Conservation (phyloP, 2,888 invertebrate species). For the Eupeodes luniger region DNA sequence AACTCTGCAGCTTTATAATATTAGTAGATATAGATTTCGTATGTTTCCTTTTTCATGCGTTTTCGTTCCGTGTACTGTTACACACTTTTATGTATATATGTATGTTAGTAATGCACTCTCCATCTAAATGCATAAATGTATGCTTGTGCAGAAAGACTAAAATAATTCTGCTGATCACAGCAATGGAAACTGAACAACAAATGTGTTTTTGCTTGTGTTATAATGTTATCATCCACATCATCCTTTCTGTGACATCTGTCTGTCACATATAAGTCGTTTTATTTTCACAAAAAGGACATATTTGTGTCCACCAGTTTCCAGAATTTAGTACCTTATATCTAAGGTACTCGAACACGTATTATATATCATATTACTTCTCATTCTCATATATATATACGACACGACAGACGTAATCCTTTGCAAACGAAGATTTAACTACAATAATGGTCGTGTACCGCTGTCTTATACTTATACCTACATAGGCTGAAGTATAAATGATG, state of each 20-base stretch:
- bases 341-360: constrained; percentile 43
- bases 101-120: not conserved
- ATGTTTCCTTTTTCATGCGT: too few relatives aligned
- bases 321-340: not conserved
- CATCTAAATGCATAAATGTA: not conserved
- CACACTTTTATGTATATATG: too few relatives aligned
- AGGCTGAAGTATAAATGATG: too few relatives aligned
- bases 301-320: constrained; percentile 25
- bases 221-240: not conserved
- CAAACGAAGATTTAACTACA: constrained; percentile 42
- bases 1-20: too few relatives aligned
- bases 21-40: too few relatives aligned
- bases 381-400: not conserved
- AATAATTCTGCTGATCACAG: constrained; percentile 58
- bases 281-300: constrained; percentile 11
- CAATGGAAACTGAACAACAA: constrained; percentile 19
- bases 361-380: constrained; percentile 26
- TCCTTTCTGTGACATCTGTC: constrained; percentile 49
- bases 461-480: too few relatives aligned
- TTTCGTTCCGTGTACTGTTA: too few relatives aligned
- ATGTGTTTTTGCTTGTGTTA: constrained; percentile 1
- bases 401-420: constrained; percentile 18
- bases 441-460: not conserved
- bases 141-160: not conserved
- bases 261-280: constrained; percentile 58